These are phyloP conservation scores for Columbina picui DNA, from an alignment of 2,113 vertebrate species.

Conservation along the genomic window DNA sequence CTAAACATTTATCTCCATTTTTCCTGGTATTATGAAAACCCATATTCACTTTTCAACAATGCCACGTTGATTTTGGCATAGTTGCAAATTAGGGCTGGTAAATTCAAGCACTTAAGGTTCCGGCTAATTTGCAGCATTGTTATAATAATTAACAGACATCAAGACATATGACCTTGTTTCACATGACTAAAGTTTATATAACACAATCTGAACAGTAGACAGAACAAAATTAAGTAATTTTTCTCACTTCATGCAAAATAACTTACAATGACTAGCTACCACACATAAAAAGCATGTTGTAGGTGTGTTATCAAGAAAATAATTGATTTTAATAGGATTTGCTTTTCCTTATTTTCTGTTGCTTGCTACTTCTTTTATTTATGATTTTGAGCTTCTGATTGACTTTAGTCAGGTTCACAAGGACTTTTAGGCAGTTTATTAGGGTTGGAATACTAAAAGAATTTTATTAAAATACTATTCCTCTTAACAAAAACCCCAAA, in stretches of 20 bases:
- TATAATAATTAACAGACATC: constrained; percentile 17
- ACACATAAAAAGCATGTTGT: background rate
- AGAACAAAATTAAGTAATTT: background rate
- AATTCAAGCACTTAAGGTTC: background rate
- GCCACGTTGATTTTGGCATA: background rate
- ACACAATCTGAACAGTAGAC: background rate
- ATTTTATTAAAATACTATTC: background rate
- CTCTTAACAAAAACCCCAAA: rapidly evolving
- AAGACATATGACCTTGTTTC: constrained; percentile 2
- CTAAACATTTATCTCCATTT: background rate
- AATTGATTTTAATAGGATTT: background rate
- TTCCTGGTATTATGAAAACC: background rate
- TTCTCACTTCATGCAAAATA: background rate
- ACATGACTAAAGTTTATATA: background rate
- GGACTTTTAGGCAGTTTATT: background rate
- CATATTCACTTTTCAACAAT: background rate
- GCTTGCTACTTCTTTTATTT: background rate
- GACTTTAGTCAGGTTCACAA: background rate
- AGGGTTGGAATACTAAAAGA: background rate
- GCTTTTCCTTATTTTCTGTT: background rate
- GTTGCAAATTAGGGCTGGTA: background rate
- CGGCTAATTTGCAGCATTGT: background rate
- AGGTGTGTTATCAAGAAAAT: background rate
- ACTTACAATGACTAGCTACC: background rate
- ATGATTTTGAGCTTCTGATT: background rate